Evolutionary conservation across 2,888 invertebrate species (phyloP).

Genomic region (Cantharis flavilabris): DNA sequence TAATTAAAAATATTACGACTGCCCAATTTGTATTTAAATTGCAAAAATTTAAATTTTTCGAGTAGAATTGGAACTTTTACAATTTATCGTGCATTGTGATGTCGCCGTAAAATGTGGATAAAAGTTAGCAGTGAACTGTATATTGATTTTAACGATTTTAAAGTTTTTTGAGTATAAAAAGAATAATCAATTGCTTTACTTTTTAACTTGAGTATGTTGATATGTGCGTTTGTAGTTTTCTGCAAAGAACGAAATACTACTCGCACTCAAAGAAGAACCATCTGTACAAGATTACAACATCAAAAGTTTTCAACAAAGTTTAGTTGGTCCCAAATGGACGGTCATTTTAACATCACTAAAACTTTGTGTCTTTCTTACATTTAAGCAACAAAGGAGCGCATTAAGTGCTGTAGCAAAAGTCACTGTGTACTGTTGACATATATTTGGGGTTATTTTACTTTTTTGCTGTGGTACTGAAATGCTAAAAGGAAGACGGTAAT

Average conservation of each 20-base stretch:
- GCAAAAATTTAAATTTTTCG: not conserved
- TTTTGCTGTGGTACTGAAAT: not conserved
- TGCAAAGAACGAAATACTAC: conserved; percentile 8
- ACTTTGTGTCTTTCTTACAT: conserved; percentile 36
- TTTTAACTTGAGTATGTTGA: not conserved
- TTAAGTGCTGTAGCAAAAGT: conserved; percentile 20
- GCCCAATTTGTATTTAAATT: not conserved
- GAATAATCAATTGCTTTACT: not conserved
- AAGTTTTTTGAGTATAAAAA: not conserved
- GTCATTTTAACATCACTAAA: conserved; percentile 40
- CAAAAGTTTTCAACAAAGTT: conserved; percentile 38
- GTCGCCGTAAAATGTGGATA: not conserved
- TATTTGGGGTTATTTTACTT: conserved; percentile 11
- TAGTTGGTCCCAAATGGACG: conserved; percentile 39
- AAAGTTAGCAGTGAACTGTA: not conserved
- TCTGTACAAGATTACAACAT: conserved; percentile 36
- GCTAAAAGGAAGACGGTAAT: conserved; percentile 2
- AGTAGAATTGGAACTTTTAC: not conserved
- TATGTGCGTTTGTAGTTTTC: not conserved
- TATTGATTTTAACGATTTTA: not conserved
- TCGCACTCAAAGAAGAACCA: conserved; percentile 12
- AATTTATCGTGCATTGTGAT: not conserved
- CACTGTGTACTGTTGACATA: conserved; percentile 12
- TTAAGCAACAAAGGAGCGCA: conserved; percentile 32
- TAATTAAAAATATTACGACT: not conserved